Evolutionary conservation across 2,888 invertebrate species (phyloP).

Genomic region (Ormia ochracea): DNA sequence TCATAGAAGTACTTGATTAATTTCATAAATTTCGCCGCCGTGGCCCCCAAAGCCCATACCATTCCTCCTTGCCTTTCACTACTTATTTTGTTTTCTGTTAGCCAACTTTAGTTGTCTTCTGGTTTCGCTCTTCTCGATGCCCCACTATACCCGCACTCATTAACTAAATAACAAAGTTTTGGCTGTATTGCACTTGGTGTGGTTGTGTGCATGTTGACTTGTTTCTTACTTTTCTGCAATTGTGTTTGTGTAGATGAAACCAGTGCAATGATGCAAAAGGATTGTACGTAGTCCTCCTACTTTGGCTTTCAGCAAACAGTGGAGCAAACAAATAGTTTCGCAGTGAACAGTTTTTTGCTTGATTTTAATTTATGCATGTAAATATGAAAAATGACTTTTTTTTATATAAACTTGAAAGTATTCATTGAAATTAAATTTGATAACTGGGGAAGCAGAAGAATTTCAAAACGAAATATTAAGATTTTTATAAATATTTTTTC

Average conservation of each 20-base stretch:
- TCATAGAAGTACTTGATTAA: slow-evolving; percentile 13
- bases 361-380: too few species aligned
- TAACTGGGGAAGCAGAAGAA: too few species aligned
- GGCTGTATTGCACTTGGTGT: not conserved
- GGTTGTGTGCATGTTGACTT: not conserved
- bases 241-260: slow-evolving; percentile 9
- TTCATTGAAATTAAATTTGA: too few species aligned
- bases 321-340: too few species aligned
- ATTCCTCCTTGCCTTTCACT: too few species aligned
- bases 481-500: too few species aligned
- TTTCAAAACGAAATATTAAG: too few species aligned
- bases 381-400: too few species aligned
- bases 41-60: not conserved
- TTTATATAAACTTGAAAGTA: too few species aligned
- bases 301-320: not conserved
- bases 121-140: slow-evolving; percentile 23
- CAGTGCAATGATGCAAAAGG: slow-evolving; percentile 18
- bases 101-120: not conserved
- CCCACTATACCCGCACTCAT: slow-evolving; percentile 38
- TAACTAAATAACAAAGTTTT: slow-evolving; percentile 42
- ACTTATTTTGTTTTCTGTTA: too few species aligned
- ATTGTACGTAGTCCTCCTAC: slow-evolving; percentile 29
- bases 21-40: not conserved
- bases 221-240: not conserved
- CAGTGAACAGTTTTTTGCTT: too few species aligned